Percentiles rank a stretch among this genome's conserved stretches.
Conservation (phyloP, 2,113 vertebrate species). For the Limanda limanda region DNA sequence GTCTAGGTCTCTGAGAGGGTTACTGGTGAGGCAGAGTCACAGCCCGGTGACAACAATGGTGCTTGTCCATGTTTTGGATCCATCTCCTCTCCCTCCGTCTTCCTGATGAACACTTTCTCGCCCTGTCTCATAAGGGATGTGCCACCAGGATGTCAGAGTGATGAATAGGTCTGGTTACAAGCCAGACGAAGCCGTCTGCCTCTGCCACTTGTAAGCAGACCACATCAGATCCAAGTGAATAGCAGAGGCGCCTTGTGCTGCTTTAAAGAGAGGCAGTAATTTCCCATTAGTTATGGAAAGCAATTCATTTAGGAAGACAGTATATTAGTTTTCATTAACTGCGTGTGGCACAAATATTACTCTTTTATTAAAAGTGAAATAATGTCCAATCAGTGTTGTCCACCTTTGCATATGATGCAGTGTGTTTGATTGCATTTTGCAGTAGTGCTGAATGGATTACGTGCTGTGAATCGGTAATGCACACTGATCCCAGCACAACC, state of each 20-base stretch:
- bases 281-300: conserved; percentile 5
- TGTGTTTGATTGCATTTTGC: too few species aligned
- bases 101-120: conserved; percentile 41
- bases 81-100: conserved; percentile 39
- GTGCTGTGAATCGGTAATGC: not conserved
- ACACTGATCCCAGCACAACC: not conserved
- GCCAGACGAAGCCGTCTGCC: conserved; percentile 50
- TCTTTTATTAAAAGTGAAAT: conserved; percentile 8
- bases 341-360: not conserved
- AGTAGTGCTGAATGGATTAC: not conserved
- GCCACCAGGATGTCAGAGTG: conserved; percentile 62
- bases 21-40: conserved; percentile 35
- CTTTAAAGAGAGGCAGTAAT: conserved; percentile 1
- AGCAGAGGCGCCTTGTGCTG: conserved; percentile 12
- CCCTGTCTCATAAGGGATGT: conserved; percentile 56
- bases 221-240: conserved; percentile 19
- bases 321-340: not conserved
- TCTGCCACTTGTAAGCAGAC: conserved; percentile 38
- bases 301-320: conserved; percentile 2
- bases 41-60: conserved; percentile 49
- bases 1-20: conserved; percentile 45
- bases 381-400: not conserved
- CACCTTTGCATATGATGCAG: not conserved
- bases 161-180: conserved; percentile 62
- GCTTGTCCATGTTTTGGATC: conserved; percentile 37